Percentiles rank a stretch among this genome's conserved stretches.
phyloP scores from a whole-genome alignment of 2,888 invertebrate species.

The Byasa hedistus region DNA sequence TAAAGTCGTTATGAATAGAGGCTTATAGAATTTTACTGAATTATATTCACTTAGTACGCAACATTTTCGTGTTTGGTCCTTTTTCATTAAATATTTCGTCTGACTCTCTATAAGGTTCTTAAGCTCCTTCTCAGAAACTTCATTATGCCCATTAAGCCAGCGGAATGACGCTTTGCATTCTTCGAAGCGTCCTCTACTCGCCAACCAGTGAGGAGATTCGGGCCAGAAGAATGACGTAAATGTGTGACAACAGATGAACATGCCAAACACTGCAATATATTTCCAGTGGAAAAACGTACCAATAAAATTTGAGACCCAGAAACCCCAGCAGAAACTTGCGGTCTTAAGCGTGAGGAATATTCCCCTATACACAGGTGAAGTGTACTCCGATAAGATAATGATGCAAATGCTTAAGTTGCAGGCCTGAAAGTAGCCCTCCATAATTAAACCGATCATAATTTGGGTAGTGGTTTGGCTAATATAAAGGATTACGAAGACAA shows the following conservation, averaged over 20 bases:
- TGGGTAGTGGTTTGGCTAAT: constrained; percentile 44
- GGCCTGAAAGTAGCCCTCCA: constrained; percentile 40
- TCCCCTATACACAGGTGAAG: constrained; percentile 50
- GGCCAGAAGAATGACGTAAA: constrained; percentile 42
- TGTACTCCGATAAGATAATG: constrained; percentile 50
- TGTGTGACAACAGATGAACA: constrained; percentile 39
- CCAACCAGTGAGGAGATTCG: constrained; percentile 55
- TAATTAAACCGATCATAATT: constrained; percentile 45
- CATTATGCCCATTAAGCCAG: constrained; percentile 48
- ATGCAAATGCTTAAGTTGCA: constrained; percentile 7
- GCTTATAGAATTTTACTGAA: constrained; percentile 44
- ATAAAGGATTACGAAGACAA: constrained; percentile 48
- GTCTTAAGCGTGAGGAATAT: constrained; percentile 52
- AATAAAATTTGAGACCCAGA: constrained; percentile 53
- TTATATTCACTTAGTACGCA: neutral
- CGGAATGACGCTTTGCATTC: constrained; percentile 40
- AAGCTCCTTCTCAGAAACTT: constrained; percentile 45
- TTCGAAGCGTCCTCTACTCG: constrained; percentile 49
- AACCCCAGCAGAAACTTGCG: constrained; percentile 52
- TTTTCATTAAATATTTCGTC: neutral
- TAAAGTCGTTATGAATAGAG: constrained; percentile 45
- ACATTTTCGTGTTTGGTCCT: neutral
- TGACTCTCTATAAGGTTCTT: constrained; percentile 39
- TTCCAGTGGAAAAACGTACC: constrained; percentile 54
- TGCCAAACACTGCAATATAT: constrained; percentile 44